phyloP scores from a whole-genome alignment of 2,113 vertebrate genomes.

The Reinhardtius hippoglossoides region DNA sequence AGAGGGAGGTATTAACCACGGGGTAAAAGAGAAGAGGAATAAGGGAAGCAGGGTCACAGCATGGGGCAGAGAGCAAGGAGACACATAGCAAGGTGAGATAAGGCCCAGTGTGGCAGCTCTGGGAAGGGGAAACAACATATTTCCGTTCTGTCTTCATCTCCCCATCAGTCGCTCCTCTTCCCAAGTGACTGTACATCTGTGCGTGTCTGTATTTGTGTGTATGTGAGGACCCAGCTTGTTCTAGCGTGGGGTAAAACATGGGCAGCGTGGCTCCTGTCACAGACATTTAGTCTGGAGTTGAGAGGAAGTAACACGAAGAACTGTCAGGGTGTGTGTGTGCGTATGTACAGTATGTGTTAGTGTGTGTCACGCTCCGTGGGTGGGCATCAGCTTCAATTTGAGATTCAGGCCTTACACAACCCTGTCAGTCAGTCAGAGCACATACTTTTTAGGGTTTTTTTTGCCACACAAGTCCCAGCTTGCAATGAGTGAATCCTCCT shows the following conservation, averaged over 20 bases:
- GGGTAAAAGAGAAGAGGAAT: conserved; percentile 41
- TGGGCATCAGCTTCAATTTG: conserved; percentile 58
- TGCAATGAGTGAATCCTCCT: conserved; percentile 1
- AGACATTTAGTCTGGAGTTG: conserved; percentile 37
- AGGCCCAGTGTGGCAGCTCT: conserved; percentile 39
- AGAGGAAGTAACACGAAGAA: conserved; percentile 31
- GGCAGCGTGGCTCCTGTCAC: conserved; percentile 34
- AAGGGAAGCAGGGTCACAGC: conserved; percentile 60
- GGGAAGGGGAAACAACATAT: conserved; percentile 18
- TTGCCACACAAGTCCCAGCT: neutral
- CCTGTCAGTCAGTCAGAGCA: conserved; percentile 18
- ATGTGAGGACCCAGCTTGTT: conserved; percentile 24
- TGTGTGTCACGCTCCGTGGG: conserved; percentile 28
- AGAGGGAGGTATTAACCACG: conserved; percentile 27
- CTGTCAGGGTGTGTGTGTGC: conserved; percentile 8
- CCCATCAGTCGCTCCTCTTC: conserved; percentile 30
- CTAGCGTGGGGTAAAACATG: conserved; percentile 28
- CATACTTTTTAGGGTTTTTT: neutral
- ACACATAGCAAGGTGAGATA: conserved; percentile 56
- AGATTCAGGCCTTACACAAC: conserved; percentile 21
- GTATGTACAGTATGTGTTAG: conserved; percentile 18
- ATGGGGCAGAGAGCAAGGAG: conserved; percentile 47
- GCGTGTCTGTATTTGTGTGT: conserved; percentile 17
- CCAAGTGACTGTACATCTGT: conserved; percentile 12
- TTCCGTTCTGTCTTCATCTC: conserved; percentile 48